Percentiles rank a stretch among this genome's conserved stretches.
Conservation (phyloP, 2,888 invertebrate species). For the Petrolisthes manimaculis region DNA sequence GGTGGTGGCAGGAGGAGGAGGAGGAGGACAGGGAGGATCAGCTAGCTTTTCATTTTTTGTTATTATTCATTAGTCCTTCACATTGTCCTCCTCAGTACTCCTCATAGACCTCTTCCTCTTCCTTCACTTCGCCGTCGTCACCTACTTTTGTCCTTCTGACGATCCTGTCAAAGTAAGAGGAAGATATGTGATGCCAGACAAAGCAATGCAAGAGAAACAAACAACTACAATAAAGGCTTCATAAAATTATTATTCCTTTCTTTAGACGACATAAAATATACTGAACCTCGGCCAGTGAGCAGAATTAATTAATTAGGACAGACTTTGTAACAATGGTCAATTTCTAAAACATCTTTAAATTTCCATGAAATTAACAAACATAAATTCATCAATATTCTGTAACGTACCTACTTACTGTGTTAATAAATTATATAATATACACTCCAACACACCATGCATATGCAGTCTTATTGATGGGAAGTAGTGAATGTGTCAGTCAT, state of each 20-base stretch:
- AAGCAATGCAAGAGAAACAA: not conserved
- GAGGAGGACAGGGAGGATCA: conserved; percentile 57
- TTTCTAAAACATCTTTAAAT: too few relatives aligned
- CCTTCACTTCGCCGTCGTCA: conserved; percentile 55
- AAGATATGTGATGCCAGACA: not conserved
- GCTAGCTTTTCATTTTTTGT: conserved; percentile 6
- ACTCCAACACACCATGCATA: conserved; percentile 1
- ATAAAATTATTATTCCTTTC: too few relatives aligned
- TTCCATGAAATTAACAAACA: too few relatives aligned
- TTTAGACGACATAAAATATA: too few relatives aligned
- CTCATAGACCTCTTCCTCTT: conserved; percentile 52
- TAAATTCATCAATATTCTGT: too few relatives aligned
- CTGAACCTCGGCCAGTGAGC: too few relatives aligned
- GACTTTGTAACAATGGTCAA: too few relatives aligned
- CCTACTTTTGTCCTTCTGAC: conserved; percentile 46
- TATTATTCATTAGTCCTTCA: conserved; percentile 34
- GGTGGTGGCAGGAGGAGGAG: conserved; percentile 43
- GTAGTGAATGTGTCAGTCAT: not conserved
- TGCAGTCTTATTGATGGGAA: not conserved
- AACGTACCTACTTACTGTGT: not conserved
- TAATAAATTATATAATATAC: not conserved
- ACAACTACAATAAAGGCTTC: too few relatives aligned
- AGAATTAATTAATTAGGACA: too few relatives aligned
- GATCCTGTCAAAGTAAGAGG: conserved; percentile 34
- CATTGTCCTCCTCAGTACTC: conserved; percentile 57